Evolutionary conservation across 2,113 vertebrate species (phyloP), one percentile per base, ranked within the genome.

Genomic region (Trachemys scripta): DNA sequence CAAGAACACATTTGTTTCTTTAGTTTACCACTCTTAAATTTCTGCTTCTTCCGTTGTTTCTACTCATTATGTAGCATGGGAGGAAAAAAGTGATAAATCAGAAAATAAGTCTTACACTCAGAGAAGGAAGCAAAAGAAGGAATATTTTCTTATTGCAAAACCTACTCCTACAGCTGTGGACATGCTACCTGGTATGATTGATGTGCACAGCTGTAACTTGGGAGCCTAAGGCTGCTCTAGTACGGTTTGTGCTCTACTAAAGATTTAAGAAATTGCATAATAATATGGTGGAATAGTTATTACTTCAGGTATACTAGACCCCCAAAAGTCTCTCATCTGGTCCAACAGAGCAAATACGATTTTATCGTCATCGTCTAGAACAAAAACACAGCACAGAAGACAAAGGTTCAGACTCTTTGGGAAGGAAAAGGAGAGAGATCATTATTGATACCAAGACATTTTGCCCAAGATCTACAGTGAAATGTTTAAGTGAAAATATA

Each of bases 201-300:
- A 57, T 2, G 14, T 53, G n/a, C 6, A 5, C 0, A 1, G 42
- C 54, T 1, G 0, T 1, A 3, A 42, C 51, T 7, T 14, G 25
- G 50, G 79, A 79, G 91, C 38, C 51, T 50, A 80, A 90, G 82
- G 85, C 83, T 84, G 42, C 65, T 81, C 5, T 88, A 0, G 85
- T 51, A 62, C 75, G 22, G 19, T 35, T 87, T 91, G 62, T 94
- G 90, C 76, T 90, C 50, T 89, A 78, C 57, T 50, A 72, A 59
- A 69, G 65, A 35, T 9, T n/a, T 47, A 88, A 92, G 88, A 93
- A 95, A 86, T 76, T 69, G 42, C 24, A 1, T 80, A 88, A 86
- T 27, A 65, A 27, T 65, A 91, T 80, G 84, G 94, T 56, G 92
- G 84, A 81, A 80, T 82, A 75, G 7, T 95, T 88, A 84, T 91